A percentile compares a stretch with the other conserved stretches of the same genome.
phyloP scores from a whole-genome alignment of 2,888 invertebrate genomes.

The Dorcus hopei region DNA sequence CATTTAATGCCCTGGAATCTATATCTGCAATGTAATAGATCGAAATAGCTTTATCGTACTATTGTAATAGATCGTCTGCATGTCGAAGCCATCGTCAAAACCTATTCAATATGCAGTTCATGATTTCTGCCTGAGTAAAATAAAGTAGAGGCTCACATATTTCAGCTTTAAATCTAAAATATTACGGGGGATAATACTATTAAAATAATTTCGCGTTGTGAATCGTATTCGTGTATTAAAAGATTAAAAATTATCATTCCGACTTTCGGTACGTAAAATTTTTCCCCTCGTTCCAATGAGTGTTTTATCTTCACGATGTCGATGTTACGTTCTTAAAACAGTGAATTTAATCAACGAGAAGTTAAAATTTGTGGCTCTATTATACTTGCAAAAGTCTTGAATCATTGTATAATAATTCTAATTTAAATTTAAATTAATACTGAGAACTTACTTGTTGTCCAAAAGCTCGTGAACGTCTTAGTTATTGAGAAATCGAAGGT shows the following conservation, averaged over 20 bases:
- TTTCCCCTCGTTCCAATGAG: no score
- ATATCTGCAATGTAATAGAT: conserved; percentile 15
- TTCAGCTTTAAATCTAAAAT: conserved; percentile 10
- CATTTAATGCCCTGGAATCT: conserved; percentile 12
- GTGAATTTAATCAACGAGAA: no score
- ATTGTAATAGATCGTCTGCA: conserved; percentile 3
- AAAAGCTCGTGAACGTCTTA: no score
- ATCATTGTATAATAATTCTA: not conserved
- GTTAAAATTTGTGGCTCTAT: no score
- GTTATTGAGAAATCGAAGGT: no score
- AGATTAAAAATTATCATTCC: no score
- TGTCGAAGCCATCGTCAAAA: conserved; percentile 4
- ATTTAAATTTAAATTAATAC: not conserved
- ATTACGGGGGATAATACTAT: conserved; percentile 3
- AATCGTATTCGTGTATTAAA: no score
- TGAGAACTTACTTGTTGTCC: not conserved
- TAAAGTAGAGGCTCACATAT: conserved; percentile 9
- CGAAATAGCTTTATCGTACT: conserved; percentile 4
- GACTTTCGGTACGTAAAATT: no score
- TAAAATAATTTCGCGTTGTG: not conserved
- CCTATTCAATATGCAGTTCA: conserved; percentile 10
- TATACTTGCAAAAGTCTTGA: no score
- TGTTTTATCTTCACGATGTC: no score
- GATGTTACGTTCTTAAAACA: no score
- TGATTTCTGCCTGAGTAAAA: conserved; percentile 2